Conservation (phyloP, 2,797 vertebrate species). For the Peromyscus eremicus region DNA sequence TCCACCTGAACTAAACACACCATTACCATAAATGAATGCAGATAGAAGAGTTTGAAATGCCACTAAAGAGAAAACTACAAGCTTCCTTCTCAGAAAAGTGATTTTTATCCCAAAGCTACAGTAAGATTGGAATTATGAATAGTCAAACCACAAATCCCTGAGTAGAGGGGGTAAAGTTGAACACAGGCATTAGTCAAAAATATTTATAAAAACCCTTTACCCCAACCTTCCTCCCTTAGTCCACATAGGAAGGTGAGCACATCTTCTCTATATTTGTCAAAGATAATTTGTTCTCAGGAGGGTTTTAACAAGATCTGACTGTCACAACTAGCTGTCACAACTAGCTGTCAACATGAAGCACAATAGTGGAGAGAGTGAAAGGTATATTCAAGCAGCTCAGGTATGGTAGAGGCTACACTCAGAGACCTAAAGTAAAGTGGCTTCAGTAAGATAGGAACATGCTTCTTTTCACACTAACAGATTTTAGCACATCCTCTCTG, state of each 20-base stretch:
- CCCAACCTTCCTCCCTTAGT: background rate
- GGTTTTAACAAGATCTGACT: background rate
- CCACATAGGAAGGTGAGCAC: background rate
- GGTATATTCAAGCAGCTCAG: background rate
- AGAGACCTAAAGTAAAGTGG: background rate
- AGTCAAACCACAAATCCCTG: background rate
- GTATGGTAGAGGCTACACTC: background rate
- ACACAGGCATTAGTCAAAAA: background rate
- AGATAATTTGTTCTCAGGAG: background rate
- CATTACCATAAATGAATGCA: background rate
- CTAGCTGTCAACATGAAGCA: background rate
- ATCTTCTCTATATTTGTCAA: background rate
- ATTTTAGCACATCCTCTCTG: background rate
- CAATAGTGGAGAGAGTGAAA: background rate
- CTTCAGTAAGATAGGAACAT: background rate
- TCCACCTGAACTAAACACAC: background rate
- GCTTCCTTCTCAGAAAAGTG: background rate
- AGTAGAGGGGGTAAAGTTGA: background rate
- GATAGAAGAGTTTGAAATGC: background rate
- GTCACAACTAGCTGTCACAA: background rate
- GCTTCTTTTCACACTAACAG: background rate
- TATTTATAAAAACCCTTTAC: background rate
- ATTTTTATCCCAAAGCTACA: background rate
- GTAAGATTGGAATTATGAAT: background rate
- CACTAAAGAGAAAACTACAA: background rate